phyloP scores from a whole-genome alignment of 2,797 vertebrate genomes.

The Urophycis tenuis region DNA sequence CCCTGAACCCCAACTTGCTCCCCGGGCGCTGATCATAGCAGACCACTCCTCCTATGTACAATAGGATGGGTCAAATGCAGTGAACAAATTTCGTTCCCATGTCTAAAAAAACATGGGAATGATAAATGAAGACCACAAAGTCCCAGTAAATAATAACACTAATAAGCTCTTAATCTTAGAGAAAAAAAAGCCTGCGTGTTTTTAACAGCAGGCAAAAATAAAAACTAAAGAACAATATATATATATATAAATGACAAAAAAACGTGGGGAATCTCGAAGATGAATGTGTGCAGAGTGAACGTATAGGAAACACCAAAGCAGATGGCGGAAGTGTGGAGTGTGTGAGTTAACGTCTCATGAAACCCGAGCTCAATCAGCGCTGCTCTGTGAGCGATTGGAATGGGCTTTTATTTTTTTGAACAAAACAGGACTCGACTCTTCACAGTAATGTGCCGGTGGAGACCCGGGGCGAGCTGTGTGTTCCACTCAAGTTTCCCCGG shows the following conservation, averaged over 20 bases:
- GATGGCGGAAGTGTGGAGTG: neutral
- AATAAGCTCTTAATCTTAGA: too few relatives aligned
- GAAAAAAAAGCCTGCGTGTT: neutral
- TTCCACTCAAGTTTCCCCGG: conserved; percentile 6
- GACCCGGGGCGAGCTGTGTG: conserved; percentile 9
- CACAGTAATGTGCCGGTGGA: conserved; percentile 23
- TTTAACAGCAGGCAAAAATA: neutral
- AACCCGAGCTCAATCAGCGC: neutral
- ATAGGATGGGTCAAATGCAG: too few relatives aligned
- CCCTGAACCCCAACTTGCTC: too few relatives aligned
- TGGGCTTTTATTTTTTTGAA: neutral
- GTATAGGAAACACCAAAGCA: neutral
- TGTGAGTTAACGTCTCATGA: neutral
- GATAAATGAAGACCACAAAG: too few relatives aligned
- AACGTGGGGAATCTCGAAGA: neutral
- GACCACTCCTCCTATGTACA: too few relatives aligned
- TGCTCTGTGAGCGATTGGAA: neutral
- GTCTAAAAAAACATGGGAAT: too few relatives aligned
- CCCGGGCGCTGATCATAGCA: too few relatives aligned
- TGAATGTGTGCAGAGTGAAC: neutral
- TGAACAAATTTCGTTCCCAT: too few relatives aligned
- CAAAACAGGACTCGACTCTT: neutral
- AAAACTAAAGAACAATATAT: neutral
- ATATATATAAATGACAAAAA: too few relatives aligned
- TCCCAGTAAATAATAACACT: too few relatives aligned